Percentiles rank a stretch among this genome's conserved stretches.
Conservation (phyloP, 2,888 invertebrate genomes). For the Agriopis aurantiaria region DNA sequence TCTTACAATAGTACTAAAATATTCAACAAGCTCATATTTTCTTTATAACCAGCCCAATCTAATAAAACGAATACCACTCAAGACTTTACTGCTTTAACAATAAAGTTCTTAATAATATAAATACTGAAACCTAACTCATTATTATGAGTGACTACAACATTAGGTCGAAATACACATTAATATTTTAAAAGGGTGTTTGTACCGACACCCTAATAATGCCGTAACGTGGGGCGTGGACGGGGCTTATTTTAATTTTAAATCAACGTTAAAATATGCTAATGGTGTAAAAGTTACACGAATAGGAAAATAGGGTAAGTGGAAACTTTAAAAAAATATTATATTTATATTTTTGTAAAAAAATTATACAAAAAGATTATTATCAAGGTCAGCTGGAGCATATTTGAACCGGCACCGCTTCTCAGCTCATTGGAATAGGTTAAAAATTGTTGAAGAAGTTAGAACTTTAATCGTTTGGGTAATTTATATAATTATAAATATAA, state of each 20-base stretch:
- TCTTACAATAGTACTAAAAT: background rate
- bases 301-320: constrained; percentile 42
- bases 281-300: constrained; percentile 47
- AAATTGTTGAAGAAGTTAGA: too few relatives aligned
- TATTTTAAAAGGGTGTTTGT: constrained; percentile 45
- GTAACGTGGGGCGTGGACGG: constrained; percentile 46
- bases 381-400: too few relatives aligned
- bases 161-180: constrained; percentile 49
- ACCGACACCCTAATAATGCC: constrained; percentile 46
- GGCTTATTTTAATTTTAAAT: constrained; percentile 66
- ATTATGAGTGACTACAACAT: constrained; percentile 24
- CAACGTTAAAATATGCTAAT: constrained; percentile 58
- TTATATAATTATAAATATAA: too few relatives aligned
- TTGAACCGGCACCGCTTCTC: too few relatives aligned
- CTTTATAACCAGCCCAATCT: background rate
- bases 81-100: background rate
- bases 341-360: too few relatives aligned
- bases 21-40: background rate
- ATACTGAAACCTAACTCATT: background rate
- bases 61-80: background rate
- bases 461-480: too few relatives aligned
- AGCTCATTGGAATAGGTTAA: too few relatives aligned
- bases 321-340: constrained; percentile 12
- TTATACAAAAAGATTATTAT: too few relatives aligned
- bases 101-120: background rate